phyloP scores from a whole-genome alignment of 37 sponge, comb jelly and placozoan genomes.

The Beroe ovata region DNA sequence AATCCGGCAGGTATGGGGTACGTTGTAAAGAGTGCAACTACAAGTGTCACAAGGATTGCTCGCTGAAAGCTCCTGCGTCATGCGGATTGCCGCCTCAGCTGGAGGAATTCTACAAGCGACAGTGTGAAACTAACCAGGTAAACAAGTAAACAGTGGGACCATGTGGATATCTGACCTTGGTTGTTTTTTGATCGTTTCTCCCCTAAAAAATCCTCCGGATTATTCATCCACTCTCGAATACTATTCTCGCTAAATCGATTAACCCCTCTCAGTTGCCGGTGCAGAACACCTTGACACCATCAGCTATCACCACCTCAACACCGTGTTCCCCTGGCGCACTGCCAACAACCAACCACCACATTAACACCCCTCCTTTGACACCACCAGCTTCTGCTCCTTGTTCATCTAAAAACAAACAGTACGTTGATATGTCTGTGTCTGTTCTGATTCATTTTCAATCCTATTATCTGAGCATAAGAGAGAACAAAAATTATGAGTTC shows the following conservation, averaged over 20 bases:
- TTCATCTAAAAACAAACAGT: constrained; percentile 65
- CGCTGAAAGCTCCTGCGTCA: constrained; percentile 77
- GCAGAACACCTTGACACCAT: neutral
- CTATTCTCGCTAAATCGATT: too few relatives aligned
- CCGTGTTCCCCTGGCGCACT: constrained; percentile 13
- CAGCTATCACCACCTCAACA: constrained; percentile 13
- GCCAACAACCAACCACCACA: neutral
- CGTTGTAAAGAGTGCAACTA: constrained; percentile 71
- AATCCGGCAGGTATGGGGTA: constrained; percentile 47
- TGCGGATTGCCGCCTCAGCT: constrained; percentile 82
- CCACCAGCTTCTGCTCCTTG: constrained; percentile 61
- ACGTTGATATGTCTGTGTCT: too few relatives aligned
- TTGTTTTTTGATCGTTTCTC: too few relatives aligned
- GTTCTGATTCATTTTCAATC: too few relatives aligned
- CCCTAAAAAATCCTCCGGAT: too few relatives aligned
- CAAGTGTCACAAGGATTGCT: constrained; percentile 83
- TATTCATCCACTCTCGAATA: too few relatives aligned
- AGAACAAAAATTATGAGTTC: too few relatives aligned
- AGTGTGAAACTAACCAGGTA: constrained; percentile 45
- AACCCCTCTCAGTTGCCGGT: constrained; percentile 9
- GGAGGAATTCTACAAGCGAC: constrained; percentile 75
- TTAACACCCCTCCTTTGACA: constrained; percentile 55
- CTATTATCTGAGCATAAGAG: too few relatives aligned
- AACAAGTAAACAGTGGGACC: too few relatives aligned
- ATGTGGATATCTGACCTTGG: too few relatives aligned